Base-by-base conservation (phyloP, 1,140 invertebrate genomes). In the Bombus pyrosoma region DNA sequence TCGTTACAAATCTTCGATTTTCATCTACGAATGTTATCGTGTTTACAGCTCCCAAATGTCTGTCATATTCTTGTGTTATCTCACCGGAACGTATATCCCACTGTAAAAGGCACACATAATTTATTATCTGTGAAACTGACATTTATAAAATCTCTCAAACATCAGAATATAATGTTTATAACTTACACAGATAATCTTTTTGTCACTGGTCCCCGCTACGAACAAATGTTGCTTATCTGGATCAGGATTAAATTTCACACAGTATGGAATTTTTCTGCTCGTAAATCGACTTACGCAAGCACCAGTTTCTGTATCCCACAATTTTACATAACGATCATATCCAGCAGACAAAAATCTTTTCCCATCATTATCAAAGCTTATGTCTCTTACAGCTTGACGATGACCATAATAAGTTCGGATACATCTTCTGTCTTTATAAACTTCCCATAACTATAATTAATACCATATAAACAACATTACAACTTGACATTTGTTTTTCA, bases 11-110 rank as follows among this genome's bases (percentile, higher is more conserved):
- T 92, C 99, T 95, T 78, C 99, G 96, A 95, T 99, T 99, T 91
- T 99, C 98, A 95, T 99, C 99, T 28, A 99, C 99, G 95, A 99
- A 99, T 9, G 99, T 99, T 87, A 99, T 99, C 0, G 98, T 98
- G 95, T 99, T 99, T 0, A 99, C 99, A 34, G 99, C 98, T 34
- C 99, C 99, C 78, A 99, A 96, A 97, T 99, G 99, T 13, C 99
- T 96, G 95, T 99, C 99, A 95, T 99, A 99, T 96, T 99, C 99
- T 95, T 99, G 99, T 39, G 98, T 98, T 92, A 99, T 98, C 95
- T 99, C 99, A 25, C 98, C 99, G 80, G 97, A 98, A 77, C 99
- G 95, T 15, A 96, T 98, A 94, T 99, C 99, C 99, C 99, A 99
- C 98, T 99, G 95, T 79, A 96, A 95, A 96, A 95, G 2, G n/a